Evolutionary conservation across 2,888 invertebrate species (phyloP).

Genomic region (Pemphredon lugubris): DNA sequence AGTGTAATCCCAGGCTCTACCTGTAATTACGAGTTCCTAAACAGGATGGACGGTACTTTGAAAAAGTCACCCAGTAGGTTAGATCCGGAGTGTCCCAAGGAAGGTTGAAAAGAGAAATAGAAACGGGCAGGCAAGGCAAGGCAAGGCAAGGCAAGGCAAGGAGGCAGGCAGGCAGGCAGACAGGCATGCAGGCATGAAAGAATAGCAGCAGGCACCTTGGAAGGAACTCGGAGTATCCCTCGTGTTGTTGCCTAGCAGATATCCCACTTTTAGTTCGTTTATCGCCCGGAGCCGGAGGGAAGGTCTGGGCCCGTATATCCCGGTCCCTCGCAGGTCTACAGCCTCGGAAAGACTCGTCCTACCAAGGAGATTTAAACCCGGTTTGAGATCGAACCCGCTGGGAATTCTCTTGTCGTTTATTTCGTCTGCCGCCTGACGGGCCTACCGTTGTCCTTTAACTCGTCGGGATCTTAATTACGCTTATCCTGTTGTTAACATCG

Average conservation of each 20-base stretch:
- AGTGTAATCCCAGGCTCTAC: too few species aligned
- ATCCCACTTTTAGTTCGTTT: constrained; percentile 44
- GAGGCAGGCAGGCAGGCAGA: constrained; percentile 27
- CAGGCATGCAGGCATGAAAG: constrained; percentile 31
- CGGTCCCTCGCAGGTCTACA: constrained; percentile 43
- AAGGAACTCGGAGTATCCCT: constrained; percentile 39
- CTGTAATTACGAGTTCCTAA: too few species aligned
- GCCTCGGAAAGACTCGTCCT: constrained; percentile 41
- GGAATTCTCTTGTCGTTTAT: constrained; percentile 58
- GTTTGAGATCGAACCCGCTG: constrained; percentile 56
- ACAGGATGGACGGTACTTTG: constrained; percentile 18
- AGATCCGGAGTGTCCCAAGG: background rate
- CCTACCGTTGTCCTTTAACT: constrained; percentile 48
- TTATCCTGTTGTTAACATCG: constrained; percentile 1
- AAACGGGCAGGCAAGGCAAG: background rate
- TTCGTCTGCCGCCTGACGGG: constrained; percentile 34
- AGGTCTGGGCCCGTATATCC: constrained; percentile 16
- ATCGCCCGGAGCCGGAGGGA: constrained; percentile 35
- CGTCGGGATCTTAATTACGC: constrained; percentile 24
- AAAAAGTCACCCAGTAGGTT: constrained; percentile 47
- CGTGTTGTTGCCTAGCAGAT: constrained; percentile 49
- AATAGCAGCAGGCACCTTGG: constrained; percentile 44
- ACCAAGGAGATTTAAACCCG: constrained; percentile 67
- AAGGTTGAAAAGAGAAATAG: background rate
- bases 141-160: background rate